phyloP scores from a whole-genome alignment of 2,888 invertebrate genomes.

The Stegophylla sp. region DNA sequence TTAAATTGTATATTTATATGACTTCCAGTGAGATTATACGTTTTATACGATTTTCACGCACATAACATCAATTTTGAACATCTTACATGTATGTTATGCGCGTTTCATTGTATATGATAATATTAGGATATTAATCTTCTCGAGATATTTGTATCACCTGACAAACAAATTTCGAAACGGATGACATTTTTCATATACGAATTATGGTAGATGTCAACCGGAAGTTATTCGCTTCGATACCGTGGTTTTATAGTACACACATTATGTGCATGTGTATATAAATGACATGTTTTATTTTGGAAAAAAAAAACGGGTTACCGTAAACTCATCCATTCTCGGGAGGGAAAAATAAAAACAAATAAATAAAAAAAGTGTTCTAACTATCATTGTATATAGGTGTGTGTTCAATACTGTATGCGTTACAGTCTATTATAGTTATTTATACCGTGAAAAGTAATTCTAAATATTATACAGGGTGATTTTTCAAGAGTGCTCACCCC shows the following conservation, averaged over 20 bases:
- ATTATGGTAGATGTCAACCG: slow-evolving; percentile 29
- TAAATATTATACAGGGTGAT: too few species aligned
- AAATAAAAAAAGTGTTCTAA: neutral
- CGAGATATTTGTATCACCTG: slow-evolving; percentile 37
- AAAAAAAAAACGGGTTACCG: neutral
- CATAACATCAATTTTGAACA: slow-evolving; percentile 13
- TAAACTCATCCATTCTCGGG: neutral
- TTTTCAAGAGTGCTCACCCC: too few species aligned
- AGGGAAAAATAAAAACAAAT: neutral
- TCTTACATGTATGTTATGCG: neutral
- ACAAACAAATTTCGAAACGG: slow-evolving; percentile 29
- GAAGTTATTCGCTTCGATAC: slow-evolving; percentile 36
- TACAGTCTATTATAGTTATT: neutral
- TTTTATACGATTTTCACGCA: neutral
- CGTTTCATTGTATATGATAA: slow-evolving; percentile 9
- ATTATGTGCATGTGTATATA: neutral
- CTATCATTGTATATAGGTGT: neutral
- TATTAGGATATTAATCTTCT: slow-evolving; percentile 35
- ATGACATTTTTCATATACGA: slow-evolving; percentile 40
- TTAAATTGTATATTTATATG: neutral
- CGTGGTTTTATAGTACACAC: neutral
- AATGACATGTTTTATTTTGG: neutral
- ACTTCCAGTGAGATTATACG: too few species aligned
- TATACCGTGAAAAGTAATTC: neutral
- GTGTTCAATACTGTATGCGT: neutral